Conservation (phyloP, 2,797 vertebrate species). For the Coregonus ussuriensis region DNA sequence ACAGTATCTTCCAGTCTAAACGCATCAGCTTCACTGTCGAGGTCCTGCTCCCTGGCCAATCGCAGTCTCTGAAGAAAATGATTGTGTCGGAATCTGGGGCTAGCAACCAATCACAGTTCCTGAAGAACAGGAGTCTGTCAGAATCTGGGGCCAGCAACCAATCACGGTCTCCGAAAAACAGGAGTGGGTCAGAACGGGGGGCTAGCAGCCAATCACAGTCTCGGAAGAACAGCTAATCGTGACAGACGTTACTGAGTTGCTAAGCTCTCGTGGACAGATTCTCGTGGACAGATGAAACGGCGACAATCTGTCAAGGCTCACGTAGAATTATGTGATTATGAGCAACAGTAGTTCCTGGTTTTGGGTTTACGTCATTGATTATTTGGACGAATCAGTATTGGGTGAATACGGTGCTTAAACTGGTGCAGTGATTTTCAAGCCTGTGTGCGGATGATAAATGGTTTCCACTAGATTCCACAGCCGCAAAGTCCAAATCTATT, state of each 20-base stretch:
- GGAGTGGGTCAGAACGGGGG: not conserved
- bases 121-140: not conserved
- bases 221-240: conserved; percentile 2
- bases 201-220: conserved; percentile 12
- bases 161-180: not conserved
- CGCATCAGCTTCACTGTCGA: conserved; percentile 88
- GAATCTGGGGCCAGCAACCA: not conserved
- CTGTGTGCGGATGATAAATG: too few relatives aligned
- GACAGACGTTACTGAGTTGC: not conserved
- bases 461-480: too few relatives aligned
- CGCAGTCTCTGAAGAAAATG: conserved; percentile 54
- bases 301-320: too few relatives aligned
- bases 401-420: too few relatives aligned
- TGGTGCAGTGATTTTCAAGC: too few relatives aligned
- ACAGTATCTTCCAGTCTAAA: conserved; percentile 95
- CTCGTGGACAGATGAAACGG: too few relatives aligned
- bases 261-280: too few relatives aligned
- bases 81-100: conserved; percentile 8
- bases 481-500: too few relatives aligned
- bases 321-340: too few relatives aligned
- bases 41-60: conserved; percentile 84
- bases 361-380: too few relatives aligned
- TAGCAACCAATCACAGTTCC: conserved; percentile 24
- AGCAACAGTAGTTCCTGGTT: too few relatives aligned
- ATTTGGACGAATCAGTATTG: too few relatives aligned